Evolutionary conservation across 2,888 invertebrate genomes (phyloP).

Genomic region (Caradrina kadenii): DNA sequence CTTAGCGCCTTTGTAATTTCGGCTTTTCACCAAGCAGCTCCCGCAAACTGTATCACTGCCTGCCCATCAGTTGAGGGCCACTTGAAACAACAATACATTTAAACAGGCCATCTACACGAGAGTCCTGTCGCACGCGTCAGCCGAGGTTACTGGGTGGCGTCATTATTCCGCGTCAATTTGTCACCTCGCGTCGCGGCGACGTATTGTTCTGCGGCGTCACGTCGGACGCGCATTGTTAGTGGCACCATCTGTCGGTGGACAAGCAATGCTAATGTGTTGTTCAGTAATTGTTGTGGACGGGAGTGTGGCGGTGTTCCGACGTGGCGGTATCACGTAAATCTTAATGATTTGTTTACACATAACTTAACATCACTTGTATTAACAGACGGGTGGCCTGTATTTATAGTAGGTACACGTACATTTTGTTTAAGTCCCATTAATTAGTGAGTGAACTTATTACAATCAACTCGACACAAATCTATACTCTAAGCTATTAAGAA

Average conservation of each 20-base stretch:
- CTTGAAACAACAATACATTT: neutral
- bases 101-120: neutral
- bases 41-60: too few relatives aligned
- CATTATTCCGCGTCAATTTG: constrained; percentile 52
- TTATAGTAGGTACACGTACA: too few relatives aligned
- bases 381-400: too few relatives aligned
- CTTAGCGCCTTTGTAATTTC: too few relatives aligned
- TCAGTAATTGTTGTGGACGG: constrained; percentile 25
- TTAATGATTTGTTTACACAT: neutral
- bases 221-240: constrained; percentile 48
- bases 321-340: neutral
- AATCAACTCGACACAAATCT: too few relatives aligned
- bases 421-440: too few relatives aligned
- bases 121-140: neutral
- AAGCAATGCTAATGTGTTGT: constrained; percentile 38
- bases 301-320: neutral
- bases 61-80: too few relatives aligned
- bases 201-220: constrained; percentile 45
- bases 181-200: constrained; percentile 27
- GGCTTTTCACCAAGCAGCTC: too few relatives aligned
- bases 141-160: constrained; percentile 35
- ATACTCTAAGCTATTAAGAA: too few relatives aligned
- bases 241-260: constrained; percentile 39
- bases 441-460: too few relatives aligned
- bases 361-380: neutral